phyloP scores from a whole-genome alignment of 2,888 invertebrate species.

The Noctua janthina region DNA sequence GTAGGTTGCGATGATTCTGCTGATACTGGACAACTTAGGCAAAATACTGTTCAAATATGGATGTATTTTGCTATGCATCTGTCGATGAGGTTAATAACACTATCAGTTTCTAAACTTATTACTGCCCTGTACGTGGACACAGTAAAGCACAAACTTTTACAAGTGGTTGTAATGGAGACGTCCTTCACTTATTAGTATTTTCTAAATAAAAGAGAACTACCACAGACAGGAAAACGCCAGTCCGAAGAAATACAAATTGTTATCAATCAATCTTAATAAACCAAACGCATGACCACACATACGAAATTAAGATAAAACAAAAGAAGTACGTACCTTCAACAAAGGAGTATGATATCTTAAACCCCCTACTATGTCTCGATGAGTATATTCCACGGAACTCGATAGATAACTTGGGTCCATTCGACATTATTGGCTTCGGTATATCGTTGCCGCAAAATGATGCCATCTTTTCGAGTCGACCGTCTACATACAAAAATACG shows the following conservation, averaged over 20 bases:
- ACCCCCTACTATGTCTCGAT: conserved; percentile 95
- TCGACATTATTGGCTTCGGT: conserved; percentile 98
- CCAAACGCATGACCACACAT: conserved; percentile 59
- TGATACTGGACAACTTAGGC: neutral
- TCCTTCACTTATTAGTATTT: neutral
- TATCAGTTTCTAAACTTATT: neutral
- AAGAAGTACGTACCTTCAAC: conserved; percentile 93
- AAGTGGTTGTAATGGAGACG: neutral
- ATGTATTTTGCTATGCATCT: neutral
- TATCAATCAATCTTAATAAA: conserved; percentile 58
- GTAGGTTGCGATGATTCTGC: neutral
- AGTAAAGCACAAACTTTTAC: neutral
- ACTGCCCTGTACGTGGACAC: neutral
- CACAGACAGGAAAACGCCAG: neutral
- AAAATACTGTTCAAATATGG: neutral
- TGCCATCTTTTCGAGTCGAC: conserved; percentile 96
- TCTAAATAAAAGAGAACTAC: neutral
- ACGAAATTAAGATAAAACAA: conserved; percentile 62
- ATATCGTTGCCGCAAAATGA: conserved; percentile 95
- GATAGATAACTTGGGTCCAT: conserved; percentile 95
- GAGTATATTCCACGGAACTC: conserved; percentile 95
- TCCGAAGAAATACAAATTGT: conserved; percentile 23
- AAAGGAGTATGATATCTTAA: conserved; percentile 96
- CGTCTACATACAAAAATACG: conserved; percentile 95
- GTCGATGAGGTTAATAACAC: neutral